A percentile compares a stretch with the other conserved stretches of the same genome.
Conservation (phyloP, 2,888 invertebrate species). For the Camponotus fellah region DNA sequence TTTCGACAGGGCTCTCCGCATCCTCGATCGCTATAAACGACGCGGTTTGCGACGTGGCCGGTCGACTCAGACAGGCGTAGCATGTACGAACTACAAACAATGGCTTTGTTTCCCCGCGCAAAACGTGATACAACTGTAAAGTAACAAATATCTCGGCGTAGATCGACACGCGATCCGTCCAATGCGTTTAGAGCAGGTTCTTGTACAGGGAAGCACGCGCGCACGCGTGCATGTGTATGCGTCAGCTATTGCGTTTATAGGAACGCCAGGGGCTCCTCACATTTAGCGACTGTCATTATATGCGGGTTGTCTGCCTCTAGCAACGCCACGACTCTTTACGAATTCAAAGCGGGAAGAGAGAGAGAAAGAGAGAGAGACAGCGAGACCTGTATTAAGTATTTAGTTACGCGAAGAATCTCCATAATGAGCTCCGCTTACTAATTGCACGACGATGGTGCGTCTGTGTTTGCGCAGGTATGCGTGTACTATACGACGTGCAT, state of each 20-base stretch:
- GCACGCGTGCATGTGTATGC: constrained; percentile 35
- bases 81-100: constrained; percentile 83
- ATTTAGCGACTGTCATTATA: constrained; percentile 57
- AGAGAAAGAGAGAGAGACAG: constrained; percentile 36
- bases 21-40: constrained; percentile 73
- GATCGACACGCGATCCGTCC: constrained; percentile 85
- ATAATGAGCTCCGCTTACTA: constrained; percentile 81
- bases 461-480: neutral
- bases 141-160: constrained; percentile 84
- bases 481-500: constrained; percentile 25
- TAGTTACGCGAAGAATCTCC: constrained; percentile 80
- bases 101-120: constrained; percentile 84
- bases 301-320: constrained; percentile 62
- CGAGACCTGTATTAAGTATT: constrained; percentile 80
- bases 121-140: constrained; percentile 84
- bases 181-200: constrained; percentile 71
- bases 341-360: constrained; percentile 72
- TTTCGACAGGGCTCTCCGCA: constrained; percentile 73
- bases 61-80: constrained; percentile 72
- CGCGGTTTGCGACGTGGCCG: constrained; percentile 59
- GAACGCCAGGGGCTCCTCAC: constrained; percentile 60
- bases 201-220: constrained; percentile 33
- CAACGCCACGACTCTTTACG: constrained; percentile 70
- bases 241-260: constrained; percentile 43
- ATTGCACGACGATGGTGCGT: constrained; percentile 70